Conservation (phyloP, 2,888 invertebrate species). For the Colostygia pectinataria region DNA sequence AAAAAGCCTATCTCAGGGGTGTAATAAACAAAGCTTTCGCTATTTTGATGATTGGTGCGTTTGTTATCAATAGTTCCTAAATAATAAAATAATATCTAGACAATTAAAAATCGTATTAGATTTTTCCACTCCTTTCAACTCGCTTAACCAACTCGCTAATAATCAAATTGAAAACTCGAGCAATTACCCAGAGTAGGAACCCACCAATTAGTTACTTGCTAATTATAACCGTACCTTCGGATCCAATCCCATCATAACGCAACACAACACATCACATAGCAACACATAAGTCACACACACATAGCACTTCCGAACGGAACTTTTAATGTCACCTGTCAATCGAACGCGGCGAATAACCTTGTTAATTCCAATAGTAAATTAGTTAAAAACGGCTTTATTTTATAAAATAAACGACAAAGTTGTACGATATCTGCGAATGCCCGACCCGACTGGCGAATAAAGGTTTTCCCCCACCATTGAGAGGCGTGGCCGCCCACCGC, state of each 20-base stretch:
- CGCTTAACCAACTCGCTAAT: background rate
- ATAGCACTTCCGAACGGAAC: constrained; percentile 13
- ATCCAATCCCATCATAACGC: constrained; percentile 8
- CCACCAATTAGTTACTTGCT: constrained; percentile 1
- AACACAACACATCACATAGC: constrained; percentile 11
- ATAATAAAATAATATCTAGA: too few species aligned
- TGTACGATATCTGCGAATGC: constrained; percentile 70
- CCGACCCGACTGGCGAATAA: constrained; percentile 67
- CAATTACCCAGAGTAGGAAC: background rate
- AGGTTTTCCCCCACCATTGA: constrained; percentile 46
- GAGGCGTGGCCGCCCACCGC: constrained; percentile 58
- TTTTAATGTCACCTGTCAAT: constrained; percentile 21
- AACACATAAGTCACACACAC: background rate
- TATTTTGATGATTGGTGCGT: too few species aligned
- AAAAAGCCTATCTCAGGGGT: too few species aligned
- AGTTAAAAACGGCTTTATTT: constrained; percentile 28
- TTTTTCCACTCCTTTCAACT: constrained; percentile 1
- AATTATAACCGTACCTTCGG: constrained; percentile 15
- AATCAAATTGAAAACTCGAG: background rate
- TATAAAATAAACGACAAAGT: constrained; percentile 41
- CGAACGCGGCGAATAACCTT: constrained; percentile 6
- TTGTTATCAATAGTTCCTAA: too few species aligned
- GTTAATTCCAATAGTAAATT: background rate
- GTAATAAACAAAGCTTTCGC: too few species aligned
- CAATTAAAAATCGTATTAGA: too few species aligned